Conservation (phyloP, 2,888 invertebrate genomes). For the Margaritifera margaritifera region DNA sequence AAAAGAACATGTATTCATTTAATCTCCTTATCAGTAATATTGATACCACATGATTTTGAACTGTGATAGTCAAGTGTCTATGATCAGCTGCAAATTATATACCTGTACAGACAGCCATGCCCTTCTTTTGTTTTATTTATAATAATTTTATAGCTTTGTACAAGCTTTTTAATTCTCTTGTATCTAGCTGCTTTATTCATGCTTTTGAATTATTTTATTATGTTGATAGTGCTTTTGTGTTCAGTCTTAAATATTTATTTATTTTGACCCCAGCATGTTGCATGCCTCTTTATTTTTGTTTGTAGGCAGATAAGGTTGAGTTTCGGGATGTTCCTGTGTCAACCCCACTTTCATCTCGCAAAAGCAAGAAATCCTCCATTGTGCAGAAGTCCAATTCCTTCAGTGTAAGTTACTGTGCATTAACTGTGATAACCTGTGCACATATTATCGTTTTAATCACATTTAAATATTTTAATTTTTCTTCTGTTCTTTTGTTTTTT, state of each 20-base stretch:
- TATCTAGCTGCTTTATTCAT: no score
- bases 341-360: conserved; percentile 73
- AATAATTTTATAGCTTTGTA: no score
- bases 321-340: conserved; percentile 52
- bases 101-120: no score
- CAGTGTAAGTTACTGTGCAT: conserved; percentile 65
- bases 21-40: no score
- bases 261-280: conserved; percentile 42
- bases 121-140: no score
- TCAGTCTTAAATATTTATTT: conserved; percentile 3
- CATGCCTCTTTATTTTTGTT: conserved; percentile 49
- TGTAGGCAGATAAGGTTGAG: conserved; percentile 53
- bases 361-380: conserved; percentile 75
- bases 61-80: no score
- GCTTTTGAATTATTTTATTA: no score
- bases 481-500: conserved; percentile 3
- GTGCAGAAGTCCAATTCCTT: conserved; percentile 72
- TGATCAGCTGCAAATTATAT: no score
- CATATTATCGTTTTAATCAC: not conserved
- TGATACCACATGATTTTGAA: no score
- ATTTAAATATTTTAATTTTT: conserved; percentile 4
- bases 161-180: no score
- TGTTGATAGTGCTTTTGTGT: conserved; percentile 4
- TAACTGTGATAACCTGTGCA: conserved; percentile 7
- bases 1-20: no score